Evolutionary conservation across 2,797 vertebrate species (phyloP), one percentile per base, ranked within the genome.

Genomic region (Clarias platycephalus): DNA sequence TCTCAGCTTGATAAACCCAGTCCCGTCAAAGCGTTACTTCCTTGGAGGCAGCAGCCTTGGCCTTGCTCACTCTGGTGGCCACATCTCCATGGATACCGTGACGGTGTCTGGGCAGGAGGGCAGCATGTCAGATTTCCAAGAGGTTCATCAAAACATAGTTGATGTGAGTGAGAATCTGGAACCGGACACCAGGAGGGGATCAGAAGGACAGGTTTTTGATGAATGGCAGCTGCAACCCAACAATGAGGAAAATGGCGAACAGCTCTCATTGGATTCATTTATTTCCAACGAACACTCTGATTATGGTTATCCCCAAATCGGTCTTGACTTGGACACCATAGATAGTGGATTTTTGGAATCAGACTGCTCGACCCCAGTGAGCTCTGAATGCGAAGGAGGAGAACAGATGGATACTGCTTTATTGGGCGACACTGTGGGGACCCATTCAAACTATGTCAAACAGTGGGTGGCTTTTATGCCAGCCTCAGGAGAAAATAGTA

Each of bases 291-390:
- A 92, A 4, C 93, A 91, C 62, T 96, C 94, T 0, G 95, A 97
- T 13, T 94, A 95, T 0, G 94, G 95, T 49, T 97, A 97, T 22
- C 97, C 96, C 5, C 91, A 88, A 0, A 93, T 95, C 0, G 91
- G 92, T 3, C 53, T 96, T 83, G 98, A 99, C 90, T 82, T 99
- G 93, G 97, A 99, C 93, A 99, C 97, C 7, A 95, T 98, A 0
- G 98, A 95, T 83, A 95, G 95, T n/a, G 94, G 97, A 0, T 99
- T 98, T n/a, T 94, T 92, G 7, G 97, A 97, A 90, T 95, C 95
- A 0, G 95, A 96, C 84, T 98, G 97, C 87, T 84, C 92, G 72
- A 95, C 94, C 85, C 95, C 94, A 0, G 87, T 90, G 40, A 91
- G 86, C 26, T 91, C 91, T 0, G 91, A 92, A 74, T 91, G 92